Evolutionary conservation across 2,888 invertebrate species (phyloP).

Genomic region (Aleiodes alternator): DNA sequence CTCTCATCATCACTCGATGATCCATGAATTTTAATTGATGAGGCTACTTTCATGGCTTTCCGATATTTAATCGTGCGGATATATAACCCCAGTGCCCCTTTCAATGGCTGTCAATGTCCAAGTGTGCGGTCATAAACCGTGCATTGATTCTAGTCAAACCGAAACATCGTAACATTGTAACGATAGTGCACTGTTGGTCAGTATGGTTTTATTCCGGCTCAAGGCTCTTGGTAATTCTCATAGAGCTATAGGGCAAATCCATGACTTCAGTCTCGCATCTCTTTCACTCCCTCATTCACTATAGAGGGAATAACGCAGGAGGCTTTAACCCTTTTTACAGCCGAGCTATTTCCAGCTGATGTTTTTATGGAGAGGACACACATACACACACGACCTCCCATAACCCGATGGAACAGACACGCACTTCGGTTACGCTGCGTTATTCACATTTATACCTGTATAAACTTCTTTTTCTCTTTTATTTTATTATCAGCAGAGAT

Average conservation of each 20-base stretch:
- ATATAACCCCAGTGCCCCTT: not conserved
- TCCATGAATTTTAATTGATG: not conserved
- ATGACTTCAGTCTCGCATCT: slow-evolving; percentile 9
- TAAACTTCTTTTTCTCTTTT: not conserved
- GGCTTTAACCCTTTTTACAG: slow-evolving; percentile 51
- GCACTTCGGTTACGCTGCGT: not conserved
- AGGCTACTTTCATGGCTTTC: slow-evolving; percentile 14
- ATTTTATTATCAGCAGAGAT: slow-evolving; percentile 20
- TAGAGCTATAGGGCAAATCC: not conserved
- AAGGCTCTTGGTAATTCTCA: slow-evolving; percentile 26
- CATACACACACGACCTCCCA: slow-evolving; percentile 29
- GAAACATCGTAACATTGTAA: slow-evolving; percentile 32
- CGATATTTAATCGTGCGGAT: slow-evolving; percentile 15
- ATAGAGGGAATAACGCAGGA: slow-evolving; percentile 46
- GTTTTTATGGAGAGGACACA: slow-evolving; percentile 53
- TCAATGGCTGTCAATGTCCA: slow-evolving; percentile 18
- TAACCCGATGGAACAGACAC: slow-evolving; percentile 16
- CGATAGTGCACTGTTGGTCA: slow-evolving; percentile 26
- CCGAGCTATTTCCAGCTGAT: slow-evolving; percentile 49
- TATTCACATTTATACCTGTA: slow-evolving; percentile 25
- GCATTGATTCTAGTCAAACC: slow-evolving; percentile 34
- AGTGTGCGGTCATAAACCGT: slow-evolving; percentile 18
- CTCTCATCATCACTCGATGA: no score
- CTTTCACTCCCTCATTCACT: not conserved
- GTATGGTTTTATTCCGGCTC: slow-evolving; percentile 26